These are phyloP conservation scores for Poeciliopsis retropinna DNA, from an alignment of 2,113 vertebrate genomes.

Conservation along the genomic window DNA sequence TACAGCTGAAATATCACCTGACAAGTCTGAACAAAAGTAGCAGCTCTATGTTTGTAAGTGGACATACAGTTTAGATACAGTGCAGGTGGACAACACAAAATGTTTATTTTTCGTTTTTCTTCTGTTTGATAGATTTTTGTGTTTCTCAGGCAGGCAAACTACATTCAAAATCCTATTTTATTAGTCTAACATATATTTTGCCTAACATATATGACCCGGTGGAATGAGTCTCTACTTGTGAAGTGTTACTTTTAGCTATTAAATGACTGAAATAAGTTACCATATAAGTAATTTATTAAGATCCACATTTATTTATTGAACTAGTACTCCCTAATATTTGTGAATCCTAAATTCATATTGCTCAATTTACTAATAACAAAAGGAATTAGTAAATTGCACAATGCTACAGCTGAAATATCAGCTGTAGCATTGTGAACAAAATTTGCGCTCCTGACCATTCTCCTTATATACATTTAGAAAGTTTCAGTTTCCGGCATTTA, in stretches of 20 bases:
- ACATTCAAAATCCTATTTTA: background rate
- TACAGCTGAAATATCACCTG: conserved; percentile 27
- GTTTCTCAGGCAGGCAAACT: background rate
- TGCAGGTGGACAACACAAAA: background rate
- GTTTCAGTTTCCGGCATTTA: background rate
- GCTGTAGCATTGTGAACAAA: too few relatives aligned
- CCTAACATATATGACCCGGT: too few relatives aligned
- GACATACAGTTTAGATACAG: background rate
- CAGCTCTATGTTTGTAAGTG: background rate
- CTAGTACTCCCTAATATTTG: too few relatives aligned
- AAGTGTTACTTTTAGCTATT: too few relatives aligned
- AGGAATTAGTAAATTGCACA: too few relatives aligned
- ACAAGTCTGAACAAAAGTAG: conserved; percentile 31
- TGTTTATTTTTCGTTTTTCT: background rate
- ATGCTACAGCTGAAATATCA: too few relatives aligned
- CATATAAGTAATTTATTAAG: too few relatives aligned
- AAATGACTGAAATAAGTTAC: too few relatives aligned
- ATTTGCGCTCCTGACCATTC: background rate
- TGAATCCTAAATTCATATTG: background rate
- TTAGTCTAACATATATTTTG: too few relatives aligned
- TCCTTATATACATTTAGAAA: background rate
- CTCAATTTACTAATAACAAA: background rate
- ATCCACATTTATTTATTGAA: too few relatives aligned
- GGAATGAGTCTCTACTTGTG: too few relatives aligned
- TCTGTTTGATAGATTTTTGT: background rate